Evolutionary conservation across 2,888 invertebrate genomes (phyloP).

Genomic region (Volucella inflata): DNA sequence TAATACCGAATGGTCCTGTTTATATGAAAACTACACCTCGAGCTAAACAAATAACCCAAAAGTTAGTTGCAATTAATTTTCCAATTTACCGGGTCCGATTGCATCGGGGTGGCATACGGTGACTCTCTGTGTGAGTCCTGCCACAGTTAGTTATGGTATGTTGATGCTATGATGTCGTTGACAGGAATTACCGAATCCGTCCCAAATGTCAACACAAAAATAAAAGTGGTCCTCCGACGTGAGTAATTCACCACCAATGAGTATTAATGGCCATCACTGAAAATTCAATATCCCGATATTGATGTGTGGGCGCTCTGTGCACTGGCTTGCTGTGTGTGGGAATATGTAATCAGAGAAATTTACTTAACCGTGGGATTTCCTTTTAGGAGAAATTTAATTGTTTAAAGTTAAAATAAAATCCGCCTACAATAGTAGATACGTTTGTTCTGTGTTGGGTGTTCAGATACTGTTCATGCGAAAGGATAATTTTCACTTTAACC

Average conservation of each 20-base stretch:
- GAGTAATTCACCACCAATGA: constrained; percentile 58
- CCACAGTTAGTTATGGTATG: constrained; percentile 33
- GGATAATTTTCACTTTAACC: constrained; percentile 44
- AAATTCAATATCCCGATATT: constrained; percentile 15
- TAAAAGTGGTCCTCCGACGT: constrained; percentile 32
- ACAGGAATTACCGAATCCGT: constrained; percentile 9
- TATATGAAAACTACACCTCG: background rate
- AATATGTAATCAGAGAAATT: constrained; percentile 60
- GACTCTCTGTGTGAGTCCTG: no score
- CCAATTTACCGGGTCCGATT: constrained; percentile 16
- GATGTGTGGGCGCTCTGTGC: background rate
- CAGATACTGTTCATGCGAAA: constrained; percentile 37
- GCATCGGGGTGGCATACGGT: background rate
- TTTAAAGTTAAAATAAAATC: constrained; percentile 35
- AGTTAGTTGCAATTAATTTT: constrained; percentile 68
- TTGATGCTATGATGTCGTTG: constrained; percentile 40
- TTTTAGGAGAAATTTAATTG: background rate
- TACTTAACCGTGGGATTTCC: constrained; percentile 24
- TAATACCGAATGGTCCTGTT: background rate
- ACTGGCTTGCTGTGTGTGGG: constrained; percentile 13
- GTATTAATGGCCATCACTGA: constrained; percentile 5
- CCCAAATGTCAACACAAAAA: constrained; percentile 2
- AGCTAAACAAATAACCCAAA: constrained; percentile 52
- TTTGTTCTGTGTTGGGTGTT: background rate
- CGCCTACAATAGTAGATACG: background rate